These are phyloP conservation scores for Tetraneura akinire DNA, from an alignment of 1,140 invertebrate species.

Conservation along the genomic window DNA sequence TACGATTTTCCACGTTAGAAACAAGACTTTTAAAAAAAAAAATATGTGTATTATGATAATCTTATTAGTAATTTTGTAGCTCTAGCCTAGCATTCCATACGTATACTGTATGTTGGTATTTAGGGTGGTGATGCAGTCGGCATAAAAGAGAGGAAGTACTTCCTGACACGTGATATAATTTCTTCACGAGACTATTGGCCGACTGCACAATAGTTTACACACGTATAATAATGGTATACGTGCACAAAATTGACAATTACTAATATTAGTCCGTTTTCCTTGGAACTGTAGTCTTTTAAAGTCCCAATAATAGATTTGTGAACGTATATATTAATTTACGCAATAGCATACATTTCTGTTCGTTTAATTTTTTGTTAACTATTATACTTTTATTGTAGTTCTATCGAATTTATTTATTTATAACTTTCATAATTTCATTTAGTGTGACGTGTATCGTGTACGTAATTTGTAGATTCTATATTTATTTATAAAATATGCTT, in stretches of 20 bases:
- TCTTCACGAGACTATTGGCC: slow-evolving; percentile 46
- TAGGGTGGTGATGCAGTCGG: slow-evolving; percentile 50
- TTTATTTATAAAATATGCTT: too few species aligned
- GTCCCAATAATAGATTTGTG: slow-evolving; percentile 19
- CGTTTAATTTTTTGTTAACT: neutral
- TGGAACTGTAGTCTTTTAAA: slow-evolving; percentile 5
- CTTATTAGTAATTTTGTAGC: slow-evolving; percentile 29
- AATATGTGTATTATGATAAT: neutral
- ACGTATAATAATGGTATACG: slow-evolving; percentile 47
- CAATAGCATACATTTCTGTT: slow-evolving; percentile 23
- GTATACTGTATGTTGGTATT: slow-evolving; percentile 30
- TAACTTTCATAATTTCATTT: too few species aligned
- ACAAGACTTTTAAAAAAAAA: too few species aligned
- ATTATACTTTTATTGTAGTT: neutral
- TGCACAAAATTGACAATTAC: slow-evolving; percentile 47
- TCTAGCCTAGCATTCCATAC: slow-evolving; percentile 29
- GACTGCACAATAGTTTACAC: slow-evolving; percentile 40
- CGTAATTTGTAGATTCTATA: too few species aligned
- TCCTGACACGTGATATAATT: slow-evolving; percentile 52
- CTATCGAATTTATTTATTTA: neutral
- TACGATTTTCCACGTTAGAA: too few species aligned
- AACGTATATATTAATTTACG: slow-evolving; percentile 5
- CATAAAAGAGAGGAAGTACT: slow-evolving; percentile 51
- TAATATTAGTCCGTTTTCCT: slow-evolving; percentile 16
- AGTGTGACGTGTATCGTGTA: too few species aligned